Evolutionary conservation across 2,888 invertebrate genomes (phyloP), one percentile per base, ranked within the genome.

Genomic region (Ormyrus pomaceus): DNA sequence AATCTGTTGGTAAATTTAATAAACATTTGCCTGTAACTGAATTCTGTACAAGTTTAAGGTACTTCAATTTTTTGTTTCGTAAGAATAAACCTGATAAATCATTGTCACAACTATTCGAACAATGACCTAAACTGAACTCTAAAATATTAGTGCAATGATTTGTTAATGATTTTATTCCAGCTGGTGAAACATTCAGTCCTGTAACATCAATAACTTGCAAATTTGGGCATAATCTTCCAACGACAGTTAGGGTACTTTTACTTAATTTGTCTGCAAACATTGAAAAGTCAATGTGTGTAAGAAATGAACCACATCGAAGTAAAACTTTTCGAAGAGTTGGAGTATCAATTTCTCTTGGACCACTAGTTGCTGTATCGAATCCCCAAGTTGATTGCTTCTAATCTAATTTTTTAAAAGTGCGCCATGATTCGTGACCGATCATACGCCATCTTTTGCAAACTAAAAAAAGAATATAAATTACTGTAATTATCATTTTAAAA

Each of bases 371-470:
- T 19, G 5, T 19, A 58, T 72, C 64, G n/a, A 80, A 82, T 45
- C 86, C 86, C 87, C 88, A 89, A 8, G 83, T 85, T 9, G 77
- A 61, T 4, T 79, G 73, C 0, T 84, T 82, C 4, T 90, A 80
- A 82, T 89, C 87, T 45, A 91, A 70, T 70, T 78, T 85, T 61
- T 88, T 89, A 84, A 91, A 87, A 89, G 92, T 87, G 79, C 91
- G 87, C 86, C 93, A 91, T 84, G 93, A 92, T 82, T 92, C 92
- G 78, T 91, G 91, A 45, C 93, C 89, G 85, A 93, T 89, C 59
- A 83, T 89, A 82, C 91, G 92, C 94, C 94, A 94, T 61, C 91
- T 88, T 87, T 92, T 93, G 83, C 93, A 93, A 79, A 93, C 93
- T 90, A 71, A 4, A 77, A 58, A 6, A 70, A 81, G 13, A 9